Base-by-base conservation (phyloP, 1,140 invertebrate genomes). In the Phortica variegata region DNA sequence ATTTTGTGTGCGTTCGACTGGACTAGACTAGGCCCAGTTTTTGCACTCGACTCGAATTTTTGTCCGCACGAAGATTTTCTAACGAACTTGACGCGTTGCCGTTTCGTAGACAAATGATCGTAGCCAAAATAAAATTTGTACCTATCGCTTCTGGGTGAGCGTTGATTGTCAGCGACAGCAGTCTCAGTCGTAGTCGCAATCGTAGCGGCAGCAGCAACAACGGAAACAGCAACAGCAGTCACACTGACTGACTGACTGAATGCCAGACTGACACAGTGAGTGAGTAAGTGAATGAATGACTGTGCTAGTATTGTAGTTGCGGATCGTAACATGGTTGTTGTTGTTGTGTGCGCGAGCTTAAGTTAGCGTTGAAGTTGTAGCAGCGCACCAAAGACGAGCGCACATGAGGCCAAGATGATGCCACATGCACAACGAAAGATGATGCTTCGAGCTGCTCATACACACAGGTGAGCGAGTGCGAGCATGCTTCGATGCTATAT, bases 51-150 rank as follows among this genome's bases (percentile, higher is more conserved):
- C 21, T 43, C 41, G 10, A 29, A 3, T 43, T 42, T 33, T 15
- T 43, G 44, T 48, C 29, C 58, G 60, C 69, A 54, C 59, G 51
- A 48, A 34, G 21, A 20, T 42, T 36, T 54, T 70, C 57, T 73
- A 70, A 73, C 58, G 70, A 70, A 68, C 70, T 66, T 19, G 52
- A 60, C 70, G 52, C 65, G 58, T 44, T 58, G 70, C 54, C 60
- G 70, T 57, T 68, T 59, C 62, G 70, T 65, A 73, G 61, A 73
- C 62, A 73, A 73, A 68, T 73, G 70, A 73, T 65, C 70, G 61
- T 50, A 65, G 62, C 52, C 55, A 65, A 68, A 69, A 53, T 49
- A 56, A 68, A 63, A 52, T 68, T 68, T 60, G 45, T 68, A 68
- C 63, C 60, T 63, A 68, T 60, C 58, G 49, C 48, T 50, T 38